Base-by-base conservation (phyloP, 2,113 vertebrate genomes). In the Pycnonotus jocosus region DNA sequence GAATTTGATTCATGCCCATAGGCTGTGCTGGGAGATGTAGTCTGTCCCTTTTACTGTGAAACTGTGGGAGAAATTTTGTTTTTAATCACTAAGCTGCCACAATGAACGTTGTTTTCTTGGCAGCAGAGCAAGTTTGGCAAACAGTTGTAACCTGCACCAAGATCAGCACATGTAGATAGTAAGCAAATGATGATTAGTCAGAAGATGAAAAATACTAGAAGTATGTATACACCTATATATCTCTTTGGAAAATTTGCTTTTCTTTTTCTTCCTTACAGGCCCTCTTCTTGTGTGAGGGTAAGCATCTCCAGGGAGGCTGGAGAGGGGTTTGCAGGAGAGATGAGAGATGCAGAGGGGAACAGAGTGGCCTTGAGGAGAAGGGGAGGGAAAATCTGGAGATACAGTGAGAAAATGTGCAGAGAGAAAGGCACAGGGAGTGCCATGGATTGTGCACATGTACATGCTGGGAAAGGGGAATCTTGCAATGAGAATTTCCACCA, bases 201-300 rank as follows among this genome's bases (percentile, higher is more conserved):
- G 8, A 81, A 57, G 23, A 82, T 7, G 22, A 19, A 72, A 76
- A 80, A 69, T 40, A 57, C 5, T 72, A 38, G 1, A 78, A 60
- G 6, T 40, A 12, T 21, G 5, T 9, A 16, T 40, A 54, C 12
- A n/a, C 2, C 16, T 15, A 48, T 4, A 13, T n/a, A 22, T 18
- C 2, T 51, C 24, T 69, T 13, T 4, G 8, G 15, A 91, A 74
- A 89, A 38, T 13, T 19, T 51, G 12, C 8, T 65, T 38, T n/a
- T n/a, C 12, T 33, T 45, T 68, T 74, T 53, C 69, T 53, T 53
- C 47, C 18, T 44, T 57, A 51, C 2, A 1, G 50, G 3, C 20
- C 10, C 3, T 47, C 23, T 66, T 66, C 11, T 57, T 4, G 0
- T 11, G 15, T 69, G 19, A 1, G 0, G 6, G 14, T 1, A 6